Conservation (phyloP, 2,888 invertebrate genomes). For the Erannis defoliaria region DNA sequence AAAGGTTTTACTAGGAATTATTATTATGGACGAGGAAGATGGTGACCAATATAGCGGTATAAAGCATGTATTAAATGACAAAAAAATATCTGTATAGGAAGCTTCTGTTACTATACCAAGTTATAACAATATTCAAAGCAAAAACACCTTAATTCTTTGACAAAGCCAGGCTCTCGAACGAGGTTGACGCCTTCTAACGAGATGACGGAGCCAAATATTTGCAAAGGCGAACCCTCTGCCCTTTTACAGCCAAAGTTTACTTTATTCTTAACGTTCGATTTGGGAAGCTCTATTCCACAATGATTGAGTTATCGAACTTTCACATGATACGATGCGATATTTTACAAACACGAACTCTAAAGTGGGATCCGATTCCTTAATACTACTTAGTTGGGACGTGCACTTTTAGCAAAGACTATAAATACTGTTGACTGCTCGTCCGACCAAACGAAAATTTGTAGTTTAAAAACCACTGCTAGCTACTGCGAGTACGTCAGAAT, state of each 20-base stretch:
- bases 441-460: too few relatives aligned
- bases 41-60: too few relatives aligned
- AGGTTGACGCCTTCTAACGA: constrained; percentile 65
- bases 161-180: constrained; percentile 46
- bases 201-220: constrained; percentile 66
- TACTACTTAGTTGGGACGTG: too few relatives aligned
- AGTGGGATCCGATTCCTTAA: background rate
- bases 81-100: background rate
- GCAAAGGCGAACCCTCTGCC: constrained; percentile 48
- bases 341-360: constrained; percentile 1
- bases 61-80: too few relatives aligned
- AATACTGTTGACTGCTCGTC: too few relatives aligned
- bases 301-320: constrained; percentile 43
- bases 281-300: constrained; percentile 39
- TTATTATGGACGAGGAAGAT: too few relatives aligned
- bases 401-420: too few relatives aligned
- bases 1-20: too few relatives aligned
- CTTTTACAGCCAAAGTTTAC: constrained; percentile 44
- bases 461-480: too few relatives aligned
- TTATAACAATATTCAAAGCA: constrained; percentile 2
- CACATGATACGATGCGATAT: constrained; percentile 36
- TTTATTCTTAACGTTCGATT: constrained; percentile 49
- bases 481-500: too few relatives aligned
- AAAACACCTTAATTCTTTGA: constrained; percentile 32
- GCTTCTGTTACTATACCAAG: constrained; percentile 5